Conservation (phyloP, 2,113 vertebrate species). For the Shinisaurus crocodilurus region DNA sequence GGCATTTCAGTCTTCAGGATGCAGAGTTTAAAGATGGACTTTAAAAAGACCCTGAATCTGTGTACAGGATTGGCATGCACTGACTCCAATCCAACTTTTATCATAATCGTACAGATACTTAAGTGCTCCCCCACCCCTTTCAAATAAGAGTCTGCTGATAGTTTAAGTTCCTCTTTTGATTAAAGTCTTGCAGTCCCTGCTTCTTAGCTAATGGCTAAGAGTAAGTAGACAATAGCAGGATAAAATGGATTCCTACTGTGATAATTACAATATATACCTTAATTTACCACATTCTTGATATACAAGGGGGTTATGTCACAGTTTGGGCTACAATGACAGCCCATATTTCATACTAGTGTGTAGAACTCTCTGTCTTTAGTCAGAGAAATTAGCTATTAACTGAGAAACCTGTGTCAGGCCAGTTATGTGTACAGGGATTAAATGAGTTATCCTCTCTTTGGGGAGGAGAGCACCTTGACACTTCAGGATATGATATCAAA, state of each 20-base stretch:
- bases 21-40: neutral
- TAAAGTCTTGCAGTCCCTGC: neutral
- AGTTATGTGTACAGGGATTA: neutral
- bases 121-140: neutral
- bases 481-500: neutral
- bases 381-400: neutral
- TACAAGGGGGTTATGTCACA: neutral
- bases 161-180: neutral
- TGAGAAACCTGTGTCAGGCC: neutral
- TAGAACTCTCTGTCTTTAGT: neutral
- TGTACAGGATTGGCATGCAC: neutral
- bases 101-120: neutral
- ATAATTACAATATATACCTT: neutral
- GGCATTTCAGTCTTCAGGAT: neutral
- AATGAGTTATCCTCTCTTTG: neutral
- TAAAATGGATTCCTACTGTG: neutral
- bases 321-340: neutral
- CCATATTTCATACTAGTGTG: neutral
- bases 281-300: neutral
- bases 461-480: neutral
- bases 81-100: neutral
- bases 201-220: neutral
- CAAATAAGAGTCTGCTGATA: neutral
- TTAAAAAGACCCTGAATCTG: no score
- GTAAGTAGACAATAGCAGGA: neutral